Conservation (phyloP, 1,140 invertebrate genomes). For the Macrobrachium nipponense region DNA sequence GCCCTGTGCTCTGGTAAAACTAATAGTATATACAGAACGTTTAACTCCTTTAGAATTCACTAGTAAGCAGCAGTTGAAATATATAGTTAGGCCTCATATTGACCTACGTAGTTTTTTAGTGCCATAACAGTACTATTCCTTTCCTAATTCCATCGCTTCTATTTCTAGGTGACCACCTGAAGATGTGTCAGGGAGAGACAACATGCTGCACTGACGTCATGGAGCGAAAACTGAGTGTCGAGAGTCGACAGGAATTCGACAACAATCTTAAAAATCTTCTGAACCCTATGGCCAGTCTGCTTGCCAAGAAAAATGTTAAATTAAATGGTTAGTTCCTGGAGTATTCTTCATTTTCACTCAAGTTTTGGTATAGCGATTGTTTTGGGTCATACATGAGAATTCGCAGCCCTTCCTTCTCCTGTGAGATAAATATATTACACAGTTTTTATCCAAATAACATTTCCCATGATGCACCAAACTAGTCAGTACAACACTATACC, state of each 20-base stretch:
- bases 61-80: too few relatives aligned
- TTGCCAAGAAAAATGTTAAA: slow-evolving; percentile 67
- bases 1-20: too few relatives aligned
- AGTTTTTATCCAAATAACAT: too few relatives aligned
- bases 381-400: too few relatives aligned
- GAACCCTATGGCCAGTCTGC: slow-evolving; percentile 65
- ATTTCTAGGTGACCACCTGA: slow-evolving; percentile 67
- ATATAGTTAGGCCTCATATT: background rate
- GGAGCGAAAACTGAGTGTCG: slow-evolving; percentile 68
- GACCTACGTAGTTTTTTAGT: background rate
- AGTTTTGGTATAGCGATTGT: background rate
- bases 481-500: too few relatives aligned
- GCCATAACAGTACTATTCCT: background rate
- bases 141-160: background rate
- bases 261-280: slow-evolving; percentile 66
- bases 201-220: slow-evolving; percentile 70
- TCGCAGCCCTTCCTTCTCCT: too few relatives aligned
- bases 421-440: too few relatives aligned
- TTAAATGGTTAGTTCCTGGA: slow-evolving; percentile 68
- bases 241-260: slow-evolving; percentile 69
- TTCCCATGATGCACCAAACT: too few relatives aligned
- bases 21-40: too few relatives aligned
- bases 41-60: too few relatives aligned
- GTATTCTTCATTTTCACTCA: background rate
- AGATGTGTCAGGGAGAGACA: slow-evolving; percentile 67